Evolutionary conservation across 2,113 vertebrate species (phyloP), one percentile per base, ranked within the genome.

Genomic region (Anolis carolinensis): DNA sequence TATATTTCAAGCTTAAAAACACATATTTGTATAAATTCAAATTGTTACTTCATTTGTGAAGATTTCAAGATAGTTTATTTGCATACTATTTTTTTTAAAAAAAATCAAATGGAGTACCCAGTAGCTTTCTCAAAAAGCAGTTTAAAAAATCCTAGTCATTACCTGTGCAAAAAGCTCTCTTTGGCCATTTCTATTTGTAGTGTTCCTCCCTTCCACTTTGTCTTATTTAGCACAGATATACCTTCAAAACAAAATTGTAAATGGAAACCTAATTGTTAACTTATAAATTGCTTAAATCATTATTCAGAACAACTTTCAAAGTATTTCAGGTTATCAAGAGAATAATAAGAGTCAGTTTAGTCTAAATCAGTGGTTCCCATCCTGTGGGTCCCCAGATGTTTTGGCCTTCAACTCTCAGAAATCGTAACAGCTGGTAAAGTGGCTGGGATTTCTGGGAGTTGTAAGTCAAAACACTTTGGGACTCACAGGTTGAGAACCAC

Each of bases 101-200:
- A 65, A 21, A 65, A 21, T 34, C 5, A 13, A 10, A 67, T 52
- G 50, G 8, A 50, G 7, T 39, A 73, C 39, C 55, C 39, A 63
- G 36, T 75, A 14, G 14, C 50, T 75, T 75, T 81, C 34, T 68
- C 5, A 36, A 68, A 44, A 67, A 83, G 27, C 7, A 89, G 2
- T 2, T 2, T 0, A 9, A 59, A 67, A 16, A 50, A 16, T 2
- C 13, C 0, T 71, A 13, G 20, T 59, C 86, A 48, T 88, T 95
- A 99, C 98, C 97, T 97, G 79, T 99, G 97, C 82, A 99, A 93
- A 94, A 99, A 98, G 88, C 97, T 98, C 96, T 99, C 98, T 91
- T 97, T 99, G 82, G 99, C 99, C 59, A 96, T 82, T 94, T 99
- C 97, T 74, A 99, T 98, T 93, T 99, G 97, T 78, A 99, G 93